Conservation (phyloP, 2,113 vertebrate species). For the Rhinoderma darwinii region DNA sequence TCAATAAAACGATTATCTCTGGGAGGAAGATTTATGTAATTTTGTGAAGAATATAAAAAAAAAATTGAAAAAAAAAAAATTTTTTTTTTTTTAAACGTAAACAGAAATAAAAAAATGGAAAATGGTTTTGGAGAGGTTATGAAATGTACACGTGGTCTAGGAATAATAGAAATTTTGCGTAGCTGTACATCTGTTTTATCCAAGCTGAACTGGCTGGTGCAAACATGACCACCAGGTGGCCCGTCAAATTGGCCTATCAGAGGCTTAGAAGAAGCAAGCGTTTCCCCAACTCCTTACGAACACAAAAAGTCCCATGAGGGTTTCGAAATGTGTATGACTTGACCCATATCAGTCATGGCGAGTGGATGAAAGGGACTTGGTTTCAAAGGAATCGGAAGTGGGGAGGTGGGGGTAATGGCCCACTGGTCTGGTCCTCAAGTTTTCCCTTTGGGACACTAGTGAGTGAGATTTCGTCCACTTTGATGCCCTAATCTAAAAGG, state of each 20-base stretch:
- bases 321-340: no score
- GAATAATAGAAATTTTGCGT: background rate
- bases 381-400: background rate
- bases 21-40: background rate
- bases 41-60: background rate
- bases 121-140: background rate
- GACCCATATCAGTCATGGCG: no score
- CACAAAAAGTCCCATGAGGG: no score
- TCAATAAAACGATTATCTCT: conserved; percentile 13
- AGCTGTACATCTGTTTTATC: background rate
- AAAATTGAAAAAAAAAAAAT: background rate
- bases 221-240: background rate
- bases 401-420: background rate
- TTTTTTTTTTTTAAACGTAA: no score
- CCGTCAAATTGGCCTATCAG: no score
- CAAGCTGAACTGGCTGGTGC: background rate
- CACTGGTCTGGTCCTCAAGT: background rate
- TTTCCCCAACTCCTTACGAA: no score
- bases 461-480: background rate
- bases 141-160: no score
- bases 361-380: no score
- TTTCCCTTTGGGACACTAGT: background rate
- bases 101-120: background rate
- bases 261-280: no score
- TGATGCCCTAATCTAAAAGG: background rate